A percentile compares a stretch with the other conserved stretches of the same genome.
Conservation (phyloP, 1,140 invertebrate genomes). For the Nixonia krombeini region DNA sequence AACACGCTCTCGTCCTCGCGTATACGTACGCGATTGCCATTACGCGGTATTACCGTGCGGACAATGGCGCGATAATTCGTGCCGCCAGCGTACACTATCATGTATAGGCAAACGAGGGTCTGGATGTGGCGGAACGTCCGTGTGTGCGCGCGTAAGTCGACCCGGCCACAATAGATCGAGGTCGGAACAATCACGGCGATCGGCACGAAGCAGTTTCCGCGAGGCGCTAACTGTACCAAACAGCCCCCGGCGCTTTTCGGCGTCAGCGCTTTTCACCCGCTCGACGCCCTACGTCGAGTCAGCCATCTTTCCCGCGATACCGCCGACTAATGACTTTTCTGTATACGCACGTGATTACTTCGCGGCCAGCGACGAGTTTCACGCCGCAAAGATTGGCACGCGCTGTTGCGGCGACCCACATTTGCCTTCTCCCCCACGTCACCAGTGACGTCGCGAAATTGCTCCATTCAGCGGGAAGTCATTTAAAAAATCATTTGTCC, state of each 20-base stretch:
- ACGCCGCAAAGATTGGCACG: no score
- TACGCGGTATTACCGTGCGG: slow-evolving; percentile 49
- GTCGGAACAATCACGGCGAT: slow-evolving; percentile 54
- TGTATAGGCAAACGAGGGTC: slow-evolving; percentile 8
- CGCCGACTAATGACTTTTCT: background rate
- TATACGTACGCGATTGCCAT: slow-evolving; percentile 46
- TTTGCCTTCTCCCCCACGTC: no score
- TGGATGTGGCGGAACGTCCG: slow-evolving; percentile 6
- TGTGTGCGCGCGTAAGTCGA: slow-evolving; percentile 47
- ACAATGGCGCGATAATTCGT: slow-evolving; percentile 65
- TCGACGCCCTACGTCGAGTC: slow-evolving; percentile 4
- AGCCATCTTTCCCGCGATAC: slow-evolving; percentile 7
- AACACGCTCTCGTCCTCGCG: no score
- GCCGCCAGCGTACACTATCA: slow-evolving; percentile 18
- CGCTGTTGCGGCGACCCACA: no score
- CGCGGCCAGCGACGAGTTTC: background rate
- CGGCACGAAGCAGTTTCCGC: slow-evolving; percentile 46
- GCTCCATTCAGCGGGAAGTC: no score
- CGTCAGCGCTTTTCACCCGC: slow-evolving; percentile 38
- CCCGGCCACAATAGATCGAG: slow-evolving; percentile 45
- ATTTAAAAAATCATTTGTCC: no score
- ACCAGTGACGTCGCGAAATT: no score
- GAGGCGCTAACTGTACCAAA: slow-evolving; percentile 42
- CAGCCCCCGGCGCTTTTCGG: slow-evolving; percentile 30
- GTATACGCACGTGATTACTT: slow-evolving; percentile 5